Evolutionary conservation across 2,888 invertebrate genomes (phyloP).

Genomic region (Anthophora plumipes): DNA sequence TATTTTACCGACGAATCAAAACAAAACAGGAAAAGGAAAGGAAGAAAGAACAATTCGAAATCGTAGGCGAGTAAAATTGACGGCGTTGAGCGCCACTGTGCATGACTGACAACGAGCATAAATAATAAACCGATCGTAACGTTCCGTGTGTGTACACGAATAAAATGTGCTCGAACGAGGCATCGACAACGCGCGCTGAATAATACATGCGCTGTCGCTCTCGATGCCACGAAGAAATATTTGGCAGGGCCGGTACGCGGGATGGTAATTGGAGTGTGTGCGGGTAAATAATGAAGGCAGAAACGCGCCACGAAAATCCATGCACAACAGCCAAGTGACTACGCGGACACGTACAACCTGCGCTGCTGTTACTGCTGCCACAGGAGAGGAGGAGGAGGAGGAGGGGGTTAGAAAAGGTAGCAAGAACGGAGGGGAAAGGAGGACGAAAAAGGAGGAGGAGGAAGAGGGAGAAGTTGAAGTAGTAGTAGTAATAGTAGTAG

Average conservation of each 20-base stretch:
- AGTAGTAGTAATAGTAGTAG: background rate
- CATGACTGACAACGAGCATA: slow-evolving; percentile 50
- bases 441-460: background rate
- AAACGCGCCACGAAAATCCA: slow-evolving; percentile 51
- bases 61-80: too few species aligned
- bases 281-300: slow-evolving; percentile 54
- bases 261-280: slow-evolving; percentile 46
- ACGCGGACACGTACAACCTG: slow-evolving; percentile 21
- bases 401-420: background rate
- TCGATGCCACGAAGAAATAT: slow-evolving; percentile 54
- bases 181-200: slow-evolving; percentile 54
- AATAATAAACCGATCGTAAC: slow-evolving; percentile 58
- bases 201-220: slow-evolving; percentile 56
- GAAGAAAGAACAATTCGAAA: too few species aligned
- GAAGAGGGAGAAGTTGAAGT: background rate
- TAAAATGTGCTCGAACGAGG: slow-evolving; percentile 49
- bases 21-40: too few species aligned
- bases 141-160: slow-evolving; percentile 49
- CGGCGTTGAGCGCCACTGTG: slow-evolving; percentile 34
- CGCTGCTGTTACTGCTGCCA: too few species aligned
- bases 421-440: background rate
- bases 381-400: too few species aligned
- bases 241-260: slow-evolving; percentile 51
- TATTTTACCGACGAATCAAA: too few species aligned
- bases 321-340: slow-evolving; percentile 44